Conservation (phyloP, 2,797 vertebrate genomes). For the Vipera ursinii region DNA sequence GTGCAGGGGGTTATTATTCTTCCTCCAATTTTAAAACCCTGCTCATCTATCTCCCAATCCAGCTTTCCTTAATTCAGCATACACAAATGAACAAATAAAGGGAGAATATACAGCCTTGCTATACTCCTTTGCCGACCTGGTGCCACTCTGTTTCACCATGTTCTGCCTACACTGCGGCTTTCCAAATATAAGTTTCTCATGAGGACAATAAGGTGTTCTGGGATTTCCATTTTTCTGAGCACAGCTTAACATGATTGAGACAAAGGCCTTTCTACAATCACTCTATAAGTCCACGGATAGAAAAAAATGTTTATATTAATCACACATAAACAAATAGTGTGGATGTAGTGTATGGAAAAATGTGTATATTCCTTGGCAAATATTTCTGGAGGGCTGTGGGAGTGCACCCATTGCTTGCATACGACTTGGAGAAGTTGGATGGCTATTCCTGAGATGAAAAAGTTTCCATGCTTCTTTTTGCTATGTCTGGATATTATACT, state of each 20-base stretch:
- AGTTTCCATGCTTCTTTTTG: not conserved
- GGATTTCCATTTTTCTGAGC: not conserved
- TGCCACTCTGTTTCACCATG: not conserved
- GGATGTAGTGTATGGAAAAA: not conserved
- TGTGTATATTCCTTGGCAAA: not conserved
- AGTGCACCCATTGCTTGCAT: not conserved
- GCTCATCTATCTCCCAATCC: not conserved
- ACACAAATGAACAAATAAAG: not conserved
- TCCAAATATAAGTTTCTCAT: not conserved
- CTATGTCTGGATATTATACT: not conserved
- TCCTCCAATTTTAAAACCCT: not conserved
- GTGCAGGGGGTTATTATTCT: not conserved
- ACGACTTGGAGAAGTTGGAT: not conserved
- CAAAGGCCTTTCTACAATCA: not conserved
- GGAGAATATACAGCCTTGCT: not conserved
- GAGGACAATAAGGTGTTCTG: not conserved
- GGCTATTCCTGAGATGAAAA: not conserved
- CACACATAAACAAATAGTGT: not conserved
- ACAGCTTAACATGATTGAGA: not conserved
- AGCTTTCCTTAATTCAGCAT: not conserved
- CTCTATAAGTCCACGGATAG: not conserved
- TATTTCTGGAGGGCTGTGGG: not conserved
- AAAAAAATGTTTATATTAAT: not conserved
- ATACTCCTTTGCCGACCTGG: not conserved
- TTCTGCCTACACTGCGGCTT: not conserved